Percentiles rank a stretch among this genome's conserved stretches.
Evolutionary conservation across 2,797 vertebrate genomes (phyloP).

Genomic region (Sylvilagus floridanus): DNA sequence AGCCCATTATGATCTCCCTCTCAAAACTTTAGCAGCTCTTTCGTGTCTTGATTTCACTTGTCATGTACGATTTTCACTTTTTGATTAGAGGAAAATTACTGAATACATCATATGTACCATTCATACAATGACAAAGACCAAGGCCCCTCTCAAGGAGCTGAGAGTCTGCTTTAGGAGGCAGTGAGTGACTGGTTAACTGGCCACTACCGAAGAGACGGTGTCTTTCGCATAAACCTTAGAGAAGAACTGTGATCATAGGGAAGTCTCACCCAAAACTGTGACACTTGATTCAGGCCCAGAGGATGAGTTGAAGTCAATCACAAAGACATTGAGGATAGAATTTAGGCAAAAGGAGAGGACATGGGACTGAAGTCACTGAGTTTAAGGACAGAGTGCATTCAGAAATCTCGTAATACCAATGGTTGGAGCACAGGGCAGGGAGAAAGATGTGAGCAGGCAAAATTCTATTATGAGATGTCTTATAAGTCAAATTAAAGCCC

Average conservation of each 20-base stretch:
- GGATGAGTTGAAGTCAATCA: not conserved
- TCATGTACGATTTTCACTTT: not conserved
- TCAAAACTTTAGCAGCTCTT: not conserved
- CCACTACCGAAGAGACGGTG: accelerated
- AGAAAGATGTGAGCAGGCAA: not conserved
- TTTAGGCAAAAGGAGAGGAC: not conserved
- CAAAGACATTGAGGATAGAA: not conserved
- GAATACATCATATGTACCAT: not conserved
- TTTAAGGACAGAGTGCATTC: not conserved
- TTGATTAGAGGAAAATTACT: not conserved
- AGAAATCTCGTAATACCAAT: not conserved
- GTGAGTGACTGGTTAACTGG: not conserved
- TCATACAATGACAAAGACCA: not conserved
- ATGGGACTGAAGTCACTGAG: not conserved
- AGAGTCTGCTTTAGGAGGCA: not conserved
- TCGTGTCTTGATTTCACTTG: not conserved
- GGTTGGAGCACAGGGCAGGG: not conserved
- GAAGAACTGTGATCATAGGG: not conserved
- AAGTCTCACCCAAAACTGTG: not conserved
- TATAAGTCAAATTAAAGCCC: not conserved
- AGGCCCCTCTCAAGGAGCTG: not conserved
- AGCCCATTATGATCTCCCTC: not conserved
- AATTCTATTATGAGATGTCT: not conserved
- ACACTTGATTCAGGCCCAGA: not conserved
- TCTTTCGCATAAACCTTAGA: not conserved